Evolutionary conservation across 1,140 invertebrate genomes (phyloP).

Genomic region (Drosophila dunni): DNA sequence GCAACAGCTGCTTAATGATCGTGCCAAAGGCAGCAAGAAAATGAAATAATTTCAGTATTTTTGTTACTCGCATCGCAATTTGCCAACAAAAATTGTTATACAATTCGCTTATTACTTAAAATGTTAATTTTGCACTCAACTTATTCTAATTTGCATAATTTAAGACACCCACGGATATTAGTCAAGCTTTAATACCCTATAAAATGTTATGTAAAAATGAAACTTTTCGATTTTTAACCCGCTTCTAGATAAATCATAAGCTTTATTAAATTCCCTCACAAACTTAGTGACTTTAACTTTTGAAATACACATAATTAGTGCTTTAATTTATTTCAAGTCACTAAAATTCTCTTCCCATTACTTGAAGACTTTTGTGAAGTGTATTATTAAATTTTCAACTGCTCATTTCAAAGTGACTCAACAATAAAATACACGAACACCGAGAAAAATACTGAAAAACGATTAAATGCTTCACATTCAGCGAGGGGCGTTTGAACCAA

Average conservation of each 20-base stretch:
- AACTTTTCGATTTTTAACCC: no score
- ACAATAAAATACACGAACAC: constrained; percentile 5
- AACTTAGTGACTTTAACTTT: no score
- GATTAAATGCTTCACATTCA: not conserved
- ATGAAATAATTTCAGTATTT: constrained; percentile 52
- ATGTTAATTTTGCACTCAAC: constrained; percentile 19
- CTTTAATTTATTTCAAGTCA: not conserved
- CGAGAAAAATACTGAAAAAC: no score
- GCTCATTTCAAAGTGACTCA: constrained; percentile 18
- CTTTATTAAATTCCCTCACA: not conserved
- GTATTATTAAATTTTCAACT: constrained; percentile 15
- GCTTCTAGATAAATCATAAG: no score
- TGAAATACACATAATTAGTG: not conserved
- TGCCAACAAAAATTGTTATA: constrained; percentile 2
- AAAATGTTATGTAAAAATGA: not conserved
- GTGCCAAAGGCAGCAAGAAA: constrained; percentile 57
- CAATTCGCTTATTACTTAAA: constrained; percentile 9
- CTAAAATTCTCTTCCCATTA: not conserved
- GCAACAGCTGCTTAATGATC: constrained; percentile 81
- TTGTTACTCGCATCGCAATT: constrained; percentile 19
- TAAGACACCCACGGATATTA: not conserved
- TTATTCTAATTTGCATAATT: not conserved
- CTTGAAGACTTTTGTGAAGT: not conserved
- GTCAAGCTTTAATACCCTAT: not conserved
- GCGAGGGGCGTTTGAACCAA: not conserved